Evolutionary conservation across 2,888 invertebrate genomes (phyloP), one percentile per base, ranked within the genome.

Genomic region (Archaeoteleia sp.): DNA sequence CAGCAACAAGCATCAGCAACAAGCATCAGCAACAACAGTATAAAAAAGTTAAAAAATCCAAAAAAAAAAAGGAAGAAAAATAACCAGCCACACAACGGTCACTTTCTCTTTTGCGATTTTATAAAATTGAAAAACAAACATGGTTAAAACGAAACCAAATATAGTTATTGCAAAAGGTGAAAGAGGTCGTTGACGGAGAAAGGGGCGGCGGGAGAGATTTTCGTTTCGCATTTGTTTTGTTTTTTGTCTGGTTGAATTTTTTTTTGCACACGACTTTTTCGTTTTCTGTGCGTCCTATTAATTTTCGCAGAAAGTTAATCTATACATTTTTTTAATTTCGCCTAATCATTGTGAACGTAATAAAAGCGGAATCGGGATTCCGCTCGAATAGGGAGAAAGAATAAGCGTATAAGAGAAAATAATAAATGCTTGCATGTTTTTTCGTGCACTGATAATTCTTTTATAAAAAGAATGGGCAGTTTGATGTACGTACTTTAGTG

Each of bases 1-100:
- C 71, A 71, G 39, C 73, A 76, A 67, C 77, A n/a, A 73, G 55
- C 73, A 73, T 40, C 71, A 73, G 51, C 71, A 72, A 46, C 60
- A n/a, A n/a, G 68, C 72, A 74, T 62, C 74, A 74, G 60, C 73
- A 75, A 69, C 69, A 78, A 77, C 76, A 79, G 49, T 39, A 66
- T 60, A 72, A 78, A 76, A 76, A 74, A 72, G 72, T 61, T 40
- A 70, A 73, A 69, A 71, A 73, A 68, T 71, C 67, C 69, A 67
- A 67, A 74, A 73, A 75, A 67, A 65, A 71, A 67, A 68, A 74
- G 73, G 74, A 70, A 71, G 63, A 69, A 62, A 67, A 73, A 72
- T 67, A 72, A 75, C 67, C 75, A 74, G 53, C 58, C 58, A 39
- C 54, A 37, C 25, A 43, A 29, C 15, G 42, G 46, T 14, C 34